Conservation (phyloP, 2,797 vertebrate species). For the Salmo trutta region DNA sequence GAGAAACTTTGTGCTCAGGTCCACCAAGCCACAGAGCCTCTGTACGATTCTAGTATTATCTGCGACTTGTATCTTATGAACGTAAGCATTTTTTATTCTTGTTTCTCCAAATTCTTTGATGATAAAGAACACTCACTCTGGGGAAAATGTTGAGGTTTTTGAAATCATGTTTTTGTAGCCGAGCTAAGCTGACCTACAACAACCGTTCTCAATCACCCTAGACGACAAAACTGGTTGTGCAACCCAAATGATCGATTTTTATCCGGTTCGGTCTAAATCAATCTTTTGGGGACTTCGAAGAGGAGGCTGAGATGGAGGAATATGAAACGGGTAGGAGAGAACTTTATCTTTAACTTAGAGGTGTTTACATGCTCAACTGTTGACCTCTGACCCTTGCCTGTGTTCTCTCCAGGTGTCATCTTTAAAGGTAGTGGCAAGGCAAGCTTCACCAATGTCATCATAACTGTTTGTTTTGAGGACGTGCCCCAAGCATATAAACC, state of each 20-base stretch:
- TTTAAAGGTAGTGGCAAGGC: conserved; percentile 42
- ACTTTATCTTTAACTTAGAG: background rate
- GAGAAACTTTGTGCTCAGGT: conserved; percentile 1
- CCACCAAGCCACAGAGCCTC: background rate
- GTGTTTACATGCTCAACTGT: background rate
- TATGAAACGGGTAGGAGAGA: conserved; percentile 72
- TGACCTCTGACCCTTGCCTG: conserved; percentile 2
- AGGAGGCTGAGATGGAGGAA: conserved; percentile 71
- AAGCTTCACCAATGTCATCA: conserved; percentile 38
- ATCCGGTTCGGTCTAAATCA: conserved; percentile 46
- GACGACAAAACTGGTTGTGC: conserved; percentile 79
- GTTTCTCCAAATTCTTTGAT: no score
- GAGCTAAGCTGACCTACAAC: background rate
- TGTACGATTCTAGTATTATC: no score
- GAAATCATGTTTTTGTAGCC: background rate
- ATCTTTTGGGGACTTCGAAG: conserved; percentile 52
- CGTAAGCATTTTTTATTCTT: no score
- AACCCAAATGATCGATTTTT: conserved; percentile 56
- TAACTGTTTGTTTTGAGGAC: conserved; percentile 56
- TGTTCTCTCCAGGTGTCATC: conserved; percentile 52
- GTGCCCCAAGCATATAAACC: conserved; percentile 53
- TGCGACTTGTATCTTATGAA: no score
- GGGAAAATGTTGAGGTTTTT: background rate
- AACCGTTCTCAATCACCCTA: conserved; percentile 37
- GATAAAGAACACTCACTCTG: background rate